phyloP scores from a whole-genome alignment of 2,888 invertebrate species.

The Prionchulus punctatus region DNA sequence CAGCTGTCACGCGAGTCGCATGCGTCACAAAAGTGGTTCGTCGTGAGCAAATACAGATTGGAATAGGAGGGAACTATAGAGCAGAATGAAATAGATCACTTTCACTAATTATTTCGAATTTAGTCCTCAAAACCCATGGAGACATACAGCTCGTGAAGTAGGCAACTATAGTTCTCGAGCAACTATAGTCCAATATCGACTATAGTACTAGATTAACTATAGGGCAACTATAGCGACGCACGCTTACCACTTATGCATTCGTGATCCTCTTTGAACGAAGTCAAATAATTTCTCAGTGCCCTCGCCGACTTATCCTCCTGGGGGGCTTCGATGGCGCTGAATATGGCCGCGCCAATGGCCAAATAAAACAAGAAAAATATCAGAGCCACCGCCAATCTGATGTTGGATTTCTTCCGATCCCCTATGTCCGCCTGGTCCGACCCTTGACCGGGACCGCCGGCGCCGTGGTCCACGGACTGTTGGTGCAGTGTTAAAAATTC shows the following conservation, averaged over 20 bases:
- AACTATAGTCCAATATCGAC: not conserved
- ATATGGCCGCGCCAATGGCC: constrained; percentile 56
- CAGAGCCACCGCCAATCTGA: not conserved
- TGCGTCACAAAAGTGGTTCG: too few relatives aligned
- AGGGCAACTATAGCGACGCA: too few relatives aligned
- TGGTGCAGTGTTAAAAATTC: not conserved
- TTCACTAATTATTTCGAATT: too few relatives aligned
- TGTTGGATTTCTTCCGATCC: not conserved
- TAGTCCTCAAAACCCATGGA: too few relatives aligned
- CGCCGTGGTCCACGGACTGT: not conserved
- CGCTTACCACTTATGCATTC: constrained; percentile 50
- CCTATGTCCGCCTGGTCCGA: not conserved
- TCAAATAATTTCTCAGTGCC: constrained; percentile 39
- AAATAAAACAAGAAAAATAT: constrained; percentile 39
- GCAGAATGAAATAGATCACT: too few relatives aligned
- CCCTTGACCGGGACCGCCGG: not conserved
- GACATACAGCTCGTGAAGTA: too few relatives aligned
- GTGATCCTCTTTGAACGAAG: constrained; percentile 39
- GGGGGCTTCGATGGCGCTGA: constrained; percentile 61
- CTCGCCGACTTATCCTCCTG: constrained; percentile 46
- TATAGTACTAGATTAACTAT: constrained; percentile 5
- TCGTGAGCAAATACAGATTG: too few relatives aligned
- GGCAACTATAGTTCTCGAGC: too few relatives aligned
- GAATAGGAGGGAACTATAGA: too few relatives aligned
- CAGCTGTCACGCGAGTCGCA: too few relatives aligned